These are phyloP conservation scores for Machimus atricapillus DNA, from an alignment of 2,888 invertebrate genomes.

Conservation along the genomic window DNA sequence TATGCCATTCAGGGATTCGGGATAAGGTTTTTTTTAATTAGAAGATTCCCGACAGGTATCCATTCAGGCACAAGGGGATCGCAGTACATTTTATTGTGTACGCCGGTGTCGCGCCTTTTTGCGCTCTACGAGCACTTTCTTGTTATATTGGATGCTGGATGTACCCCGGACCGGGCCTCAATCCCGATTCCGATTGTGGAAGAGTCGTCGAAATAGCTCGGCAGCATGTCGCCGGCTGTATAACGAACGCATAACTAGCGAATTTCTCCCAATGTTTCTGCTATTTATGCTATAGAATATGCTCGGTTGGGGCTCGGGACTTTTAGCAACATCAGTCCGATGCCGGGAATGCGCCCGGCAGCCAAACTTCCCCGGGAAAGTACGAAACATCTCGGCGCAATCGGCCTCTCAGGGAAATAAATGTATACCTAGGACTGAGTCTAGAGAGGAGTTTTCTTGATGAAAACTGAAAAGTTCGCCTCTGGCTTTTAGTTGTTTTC, in stretches of 20 bases:
- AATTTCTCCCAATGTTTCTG: not conserved
- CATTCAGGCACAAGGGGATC: constrained; percentile 1
- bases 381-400: not conserved
- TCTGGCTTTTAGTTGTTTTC: constrained; percentile 36
- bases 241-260: not conserved
- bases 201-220: not conserved
- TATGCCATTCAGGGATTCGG: not conserved
- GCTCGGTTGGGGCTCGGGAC: not conserved
- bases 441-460: constrained; percentile 21
- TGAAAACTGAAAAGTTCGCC: constrained; percentile 21
- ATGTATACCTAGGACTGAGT: not conserved
- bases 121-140: not conserved
- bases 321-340: constrained; percentile 20
- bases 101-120: not conserved
- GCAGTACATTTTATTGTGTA: not conserved
- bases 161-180: not conserved
- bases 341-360: not conserved
- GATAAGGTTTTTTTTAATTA: constrained; percentile 12
- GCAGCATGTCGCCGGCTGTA: not conserved
- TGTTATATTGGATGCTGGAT: not conserved
- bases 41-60: constrained; percentile 13
- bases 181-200: not conserved
- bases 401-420: not conserved
- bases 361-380: not conserved
- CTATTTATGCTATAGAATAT: not conserved